Evolutionary conservation across 2,113 vertebrate species (phyloP).

Genomic region (Dipodomys merriami): DNA sequence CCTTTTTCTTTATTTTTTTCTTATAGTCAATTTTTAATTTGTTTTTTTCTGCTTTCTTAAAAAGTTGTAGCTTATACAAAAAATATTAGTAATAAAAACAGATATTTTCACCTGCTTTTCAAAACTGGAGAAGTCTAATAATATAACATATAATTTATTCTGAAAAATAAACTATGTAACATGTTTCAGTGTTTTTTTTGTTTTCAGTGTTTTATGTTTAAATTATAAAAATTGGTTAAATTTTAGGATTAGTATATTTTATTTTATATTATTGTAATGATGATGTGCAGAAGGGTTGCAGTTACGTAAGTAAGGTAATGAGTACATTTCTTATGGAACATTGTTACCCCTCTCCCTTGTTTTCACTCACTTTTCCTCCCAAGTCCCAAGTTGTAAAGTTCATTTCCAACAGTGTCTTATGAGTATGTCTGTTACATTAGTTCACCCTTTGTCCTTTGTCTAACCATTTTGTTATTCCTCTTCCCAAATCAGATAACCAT

Average conservation of each 20-base stretch:
- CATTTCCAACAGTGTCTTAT: no score
- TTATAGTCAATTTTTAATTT: constrained; percentile 37
- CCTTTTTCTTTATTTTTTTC: background rate
- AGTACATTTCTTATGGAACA: no score
- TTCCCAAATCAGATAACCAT: no score
- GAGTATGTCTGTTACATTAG: no score
- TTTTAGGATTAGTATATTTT: background rate
- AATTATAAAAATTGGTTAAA: background rate
- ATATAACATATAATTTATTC: constrained; percentile 49
- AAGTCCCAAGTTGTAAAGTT: no score
- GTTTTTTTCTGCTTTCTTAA: background rate
- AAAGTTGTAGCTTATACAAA: constrained; percentile 36
- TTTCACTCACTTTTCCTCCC: no score
- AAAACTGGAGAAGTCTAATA: constrained; percentile 6
- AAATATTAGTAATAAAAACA: constrained; percentile 19
- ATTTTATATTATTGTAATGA: background rate
- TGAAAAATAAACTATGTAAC: background rate
- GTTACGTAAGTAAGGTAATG: no score
- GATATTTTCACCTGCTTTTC: constrained; percentile 64
- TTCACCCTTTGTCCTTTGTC: no score
- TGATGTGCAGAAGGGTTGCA: no score
- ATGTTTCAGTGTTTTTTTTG: background rate
- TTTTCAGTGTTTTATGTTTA: constrained; percentile 8
- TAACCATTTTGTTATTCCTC: no score
- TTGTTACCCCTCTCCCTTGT: no score